These are phyloP conservation scores for Huso huso DNA, from an alignment of 2,797 vertebrate genomes.

Conservation along the genomic window DNA sequence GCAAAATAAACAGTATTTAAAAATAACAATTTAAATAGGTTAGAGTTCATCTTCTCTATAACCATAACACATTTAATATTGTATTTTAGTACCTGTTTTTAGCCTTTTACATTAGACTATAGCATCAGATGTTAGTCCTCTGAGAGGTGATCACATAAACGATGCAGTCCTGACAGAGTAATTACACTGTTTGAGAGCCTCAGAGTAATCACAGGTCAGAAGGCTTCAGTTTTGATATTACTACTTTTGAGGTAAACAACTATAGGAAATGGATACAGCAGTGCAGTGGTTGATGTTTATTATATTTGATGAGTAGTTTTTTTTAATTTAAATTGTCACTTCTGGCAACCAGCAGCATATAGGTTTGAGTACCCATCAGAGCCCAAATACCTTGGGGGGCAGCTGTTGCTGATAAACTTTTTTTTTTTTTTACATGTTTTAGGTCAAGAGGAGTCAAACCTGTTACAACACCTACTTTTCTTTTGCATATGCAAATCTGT, in stretches of 20 bases:
- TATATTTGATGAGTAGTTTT: conserved; percentile 66
- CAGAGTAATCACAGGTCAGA: conserved; percentile 37
- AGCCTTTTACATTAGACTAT: not conserved
- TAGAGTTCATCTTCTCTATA: no score
- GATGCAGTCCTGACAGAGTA: conserved; percentile 20
- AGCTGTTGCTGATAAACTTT: conserved; percentile 82
- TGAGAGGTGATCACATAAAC: not conserved
- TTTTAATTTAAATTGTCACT: conserved; percentile 87
- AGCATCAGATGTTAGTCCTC: conserved; percentile 3
- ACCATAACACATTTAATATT: no score
- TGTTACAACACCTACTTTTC: conserved; percentile 85
- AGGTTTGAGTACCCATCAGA: conserved; percentile 74
- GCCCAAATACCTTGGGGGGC: conserved; percentile 66
- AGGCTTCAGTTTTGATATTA: conserved; percentile 29
- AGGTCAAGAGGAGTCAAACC: conserved; percentile 87
- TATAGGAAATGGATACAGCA: conserved; percentile 60
- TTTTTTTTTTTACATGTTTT: conserved; percentile 46
- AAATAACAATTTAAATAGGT: no score
- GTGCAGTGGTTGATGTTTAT: conserved; percentile 72
- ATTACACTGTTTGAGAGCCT: conserved; percentile 24
- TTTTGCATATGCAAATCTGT: conserved; percentile 85
- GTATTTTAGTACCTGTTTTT: no score
- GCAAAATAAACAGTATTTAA: no score
- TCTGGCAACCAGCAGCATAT: conserved; percentile 63
- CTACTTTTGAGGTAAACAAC: conserved; percentile 30